phyloP scores from a whole-genome alignment of 1,140 invertebrate species.

The Coptotermes formosanus region DNA sequence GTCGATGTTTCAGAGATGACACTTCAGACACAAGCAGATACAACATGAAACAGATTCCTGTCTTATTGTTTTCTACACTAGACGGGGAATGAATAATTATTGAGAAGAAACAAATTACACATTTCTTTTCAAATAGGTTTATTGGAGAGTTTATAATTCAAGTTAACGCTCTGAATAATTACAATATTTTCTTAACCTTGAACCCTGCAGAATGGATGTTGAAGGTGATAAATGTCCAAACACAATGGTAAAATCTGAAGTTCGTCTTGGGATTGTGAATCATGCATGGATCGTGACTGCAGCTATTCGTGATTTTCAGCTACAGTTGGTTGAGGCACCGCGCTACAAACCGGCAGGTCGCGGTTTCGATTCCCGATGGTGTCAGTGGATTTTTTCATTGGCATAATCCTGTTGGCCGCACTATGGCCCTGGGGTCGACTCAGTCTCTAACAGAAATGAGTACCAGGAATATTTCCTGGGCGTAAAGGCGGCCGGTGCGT shows the following conservation, averaged over 20 bases:
- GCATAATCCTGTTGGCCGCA: too few species aligned
- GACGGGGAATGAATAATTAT: constrained; percentile 1
- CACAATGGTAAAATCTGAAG: background rate
- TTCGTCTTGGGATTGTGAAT: background rate
- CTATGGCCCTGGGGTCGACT: too few species aligned
- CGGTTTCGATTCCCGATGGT: too few species aligned
- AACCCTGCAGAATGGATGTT: background rate
- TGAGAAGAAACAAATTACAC: background rate
- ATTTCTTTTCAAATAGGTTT: background rate
- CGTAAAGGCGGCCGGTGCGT: too few species aligned
- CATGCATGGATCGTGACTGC: background rate
- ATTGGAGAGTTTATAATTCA: background rate
- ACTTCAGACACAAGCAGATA: background rate
- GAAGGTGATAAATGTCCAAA: background rate
- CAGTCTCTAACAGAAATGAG: too few species aligned
- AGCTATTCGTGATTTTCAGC: background rate
- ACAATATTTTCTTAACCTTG: background rate
- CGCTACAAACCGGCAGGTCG: too few species aligned
- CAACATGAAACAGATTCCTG: background rate
- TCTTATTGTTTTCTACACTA: background rate
- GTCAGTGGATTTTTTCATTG: too few species aligned
- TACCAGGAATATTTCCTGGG: too few species aligned
- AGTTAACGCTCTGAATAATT: background rate
- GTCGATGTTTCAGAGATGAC: background rate
- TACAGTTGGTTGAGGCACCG: too few species aligned